Percentiles rank a stretch among this genome's conserved stretches.
phyloP scores from a whole-genome alignment of 2,113 vertebrate species.

The Proterorhinus semilunaris region DNA sequence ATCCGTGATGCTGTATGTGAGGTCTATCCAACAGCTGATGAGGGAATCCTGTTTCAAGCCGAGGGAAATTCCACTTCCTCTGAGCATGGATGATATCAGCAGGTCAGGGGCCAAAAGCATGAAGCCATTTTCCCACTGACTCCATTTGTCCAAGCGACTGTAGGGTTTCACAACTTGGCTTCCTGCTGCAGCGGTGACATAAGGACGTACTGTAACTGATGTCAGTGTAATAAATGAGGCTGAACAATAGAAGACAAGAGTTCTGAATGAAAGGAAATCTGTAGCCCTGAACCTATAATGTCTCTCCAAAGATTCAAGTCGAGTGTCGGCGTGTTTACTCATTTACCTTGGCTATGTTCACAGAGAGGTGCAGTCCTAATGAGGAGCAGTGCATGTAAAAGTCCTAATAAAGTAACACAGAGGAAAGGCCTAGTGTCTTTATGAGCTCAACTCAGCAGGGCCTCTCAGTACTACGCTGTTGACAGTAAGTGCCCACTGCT shows the following conservation, averaged over 20 bases:
- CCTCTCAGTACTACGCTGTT: neutral
- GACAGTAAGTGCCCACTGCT: neutral
- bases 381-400: neutral
- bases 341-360: neutral
- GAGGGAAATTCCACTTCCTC: neutral
- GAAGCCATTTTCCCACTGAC: neutral
- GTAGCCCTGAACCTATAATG: too few relatives aligned
- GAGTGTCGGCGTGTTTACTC: neutral
- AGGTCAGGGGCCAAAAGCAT: neutral
- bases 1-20: neutral
- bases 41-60: neutral
- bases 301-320: too few relatives aligned
- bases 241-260: neutral
- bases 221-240: neutral
- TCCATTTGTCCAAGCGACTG: neutral
- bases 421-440: slow-evolving; percentile 4
- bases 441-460: neutral
- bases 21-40: neutral
- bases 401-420: neutral
- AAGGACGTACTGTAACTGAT: neutral
- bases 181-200: neutral
- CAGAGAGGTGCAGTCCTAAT: neutral
- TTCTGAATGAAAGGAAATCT: too few relatives aligned
- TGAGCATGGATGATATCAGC: neutral
- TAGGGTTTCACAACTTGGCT: neutral